These are phyloP conservation scores for Rhynchonycteris naso DNA, from an alignment of 2,797 vertebrate species.

Conservation along the genomic window DNA sequence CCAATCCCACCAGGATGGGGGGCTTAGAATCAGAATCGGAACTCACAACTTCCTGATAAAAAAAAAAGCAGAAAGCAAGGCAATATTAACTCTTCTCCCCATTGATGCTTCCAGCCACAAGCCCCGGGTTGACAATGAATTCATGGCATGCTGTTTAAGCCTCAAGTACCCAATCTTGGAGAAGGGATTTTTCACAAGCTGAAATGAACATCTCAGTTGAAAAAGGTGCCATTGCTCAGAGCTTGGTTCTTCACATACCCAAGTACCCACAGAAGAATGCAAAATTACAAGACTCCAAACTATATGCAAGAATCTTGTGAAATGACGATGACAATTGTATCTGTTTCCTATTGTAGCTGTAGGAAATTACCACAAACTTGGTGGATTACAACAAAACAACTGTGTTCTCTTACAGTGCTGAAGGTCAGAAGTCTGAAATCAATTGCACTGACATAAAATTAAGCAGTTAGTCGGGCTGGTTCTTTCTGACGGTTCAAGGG, in stretches of 20 bases:
- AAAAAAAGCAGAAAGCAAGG: not conserved
- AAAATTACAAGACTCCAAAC: not conserved
- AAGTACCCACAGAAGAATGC: not conserved
- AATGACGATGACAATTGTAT: not conserved
- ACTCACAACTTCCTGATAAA: rapidly evolving
- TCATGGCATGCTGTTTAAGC: too few relatives aligned
- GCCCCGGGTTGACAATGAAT: not conserved
- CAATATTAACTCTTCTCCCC: not conserved
- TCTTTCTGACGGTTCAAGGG: not conserved
- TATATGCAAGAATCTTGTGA: not conserved
- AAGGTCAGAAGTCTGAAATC: not conserved
- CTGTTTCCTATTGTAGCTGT: not conserved
- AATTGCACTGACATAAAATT: not conserved
- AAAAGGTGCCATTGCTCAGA: not conserved
- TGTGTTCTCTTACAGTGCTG: not conserved
- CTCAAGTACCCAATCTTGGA: not conserved
- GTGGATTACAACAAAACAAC: not conserved
- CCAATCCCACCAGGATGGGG: too few relatives aligned
- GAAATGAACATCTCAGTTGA: not conserved
- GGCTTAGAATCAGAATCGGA: not conserved
- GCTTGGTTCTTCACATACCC: not conserved
- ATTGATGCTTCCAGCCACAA: not conserved
- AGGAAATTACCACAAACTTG: not conserved
- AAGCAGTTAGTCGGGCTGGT: not conserved
- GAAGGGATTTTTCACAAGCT: not conserved